phyloP scores from a whole-genome alignment of 2,113 vertebrate species.

The Corydoras sp. region DNA sequence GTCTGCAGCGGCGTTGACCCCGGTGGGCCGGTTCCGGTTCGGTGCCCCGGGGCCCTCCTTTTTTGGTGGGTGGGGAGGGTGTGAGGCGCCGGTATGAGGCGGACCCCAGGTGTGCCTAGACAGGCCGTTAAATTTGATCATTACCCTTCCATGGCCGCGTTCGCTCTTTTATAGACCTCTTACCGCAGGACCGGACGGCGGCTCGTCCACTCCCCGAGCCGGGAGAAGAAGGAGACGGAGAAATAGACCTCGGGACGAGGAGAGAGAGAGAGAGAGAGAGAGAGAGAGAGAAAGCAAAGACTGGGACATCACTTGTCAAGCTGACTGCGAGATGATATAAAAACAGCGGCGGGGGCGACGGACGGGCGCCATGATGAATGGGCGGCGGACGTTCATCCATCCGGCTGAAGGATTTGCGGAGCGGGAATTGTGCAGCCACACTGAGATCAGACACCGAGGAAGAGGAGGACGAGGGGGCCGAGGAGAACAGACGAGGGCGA shows the following conservation, averaged over 20 bases:
- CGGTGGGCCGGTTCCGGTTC: constrained; percentile 66
- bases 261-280: constrained; percentile 37
- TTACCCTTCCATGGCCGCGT: constrained; percentile 69
- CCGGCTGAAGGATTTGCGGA: constrained; percentile 69
- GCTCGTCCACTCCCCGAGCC: constrained; percentile 54
- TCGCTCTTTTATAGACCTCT: constrained; percentile 73
- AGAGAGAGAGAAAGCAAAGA: constrained; percentile 19
- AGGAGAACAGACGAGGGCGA: constrained; percentile 3
- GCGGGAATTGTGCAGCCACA: constrained; percentile 67
- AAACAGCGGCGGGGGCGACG: constrained; percentile 66
- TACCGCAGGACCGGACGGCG: constrained; percentile 64
- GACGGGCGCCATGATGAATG: constrained; percentile 75
- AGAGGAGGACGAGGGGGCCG: constrained; percentile 31
- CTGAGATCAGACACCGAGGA: constrained; percentile 46
- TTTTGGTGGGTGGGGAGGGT: constrained; percentile 35
- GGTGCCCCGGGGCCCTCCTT: constrained; percentile 54
- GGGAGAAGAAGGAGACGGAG: constrained; percentile 53
- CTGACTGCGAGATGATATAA: constrained; percentile 72
- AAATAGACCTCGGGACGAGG: constrained; percentile 51
- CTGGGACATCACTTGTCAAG: constrained; percentile 69
- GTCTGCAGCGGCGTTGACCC: constrained; percentile 67
- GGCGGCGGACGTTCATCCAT: constrained; percentile 68
- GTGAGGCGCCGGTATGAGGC: constrained; percentile 42
- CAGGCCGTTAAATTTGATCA: constrained; percentile 79
- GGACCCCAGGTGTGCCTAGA: constrained; percentile 71